A percentile compares a stretch with the other conserved stretches of the same genome.
phyloP scores from a whole-genome alignment of 2,113 vertebrate genomes.

The Lanius ludovicianus region DNA sequence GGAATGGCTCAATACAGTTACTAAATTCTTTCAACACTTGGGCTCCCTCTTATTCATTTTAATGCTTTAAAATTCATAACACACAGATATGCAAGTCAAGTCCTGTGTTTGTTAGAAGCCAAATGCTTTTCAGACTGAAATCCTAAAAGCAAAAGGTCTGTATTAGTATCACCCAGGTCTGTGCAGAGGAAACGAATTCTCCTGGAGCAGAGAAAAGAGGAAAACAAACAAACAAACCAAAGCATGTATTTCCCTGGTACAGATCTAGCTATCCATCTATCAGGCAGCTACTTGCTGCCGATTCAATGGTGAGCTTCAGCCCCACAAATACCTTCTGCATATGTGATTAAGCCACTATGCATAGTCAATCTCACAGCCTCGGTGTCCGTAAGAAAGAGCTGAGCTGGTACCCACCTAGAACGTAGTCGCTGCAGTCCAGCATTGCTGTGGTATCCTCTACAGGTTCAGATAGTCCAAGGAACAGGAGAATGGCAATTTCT shows the following conservation, averaged over 20 bases:
- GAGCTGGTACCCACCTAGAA: conserved; percentile 82
- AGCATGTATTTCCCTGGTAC: not conserved
- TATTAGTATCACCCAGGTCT: not conserved
- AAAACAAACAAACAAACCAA: not conserved
- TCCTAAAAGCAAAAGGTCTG: conserved; percentile 16
- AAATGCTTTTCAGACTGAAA: conserved; percentile 35
- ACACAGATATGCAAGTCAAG: not conserved
- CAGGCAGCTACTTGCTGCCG: conserved; percentile 45
- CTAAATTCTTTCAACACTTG: not conserved
- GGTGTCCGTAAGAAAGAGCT: conserved; percentile 72
- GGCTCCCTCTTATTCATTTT: not conserved
- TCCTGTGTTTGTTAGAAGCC: not conserved
- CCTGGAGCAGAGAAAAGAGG: not conserved
- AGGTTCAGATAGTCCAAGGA: conserved; percentile 70
- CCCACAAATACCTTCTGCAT: conserved; percentile 66
- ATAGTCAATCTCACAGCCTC: conserved; percentile 70
- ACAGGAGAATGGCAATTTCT: conserved; percentile 68
- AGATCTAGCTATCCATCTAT: not conserved
- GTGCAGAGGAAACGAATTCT: not conserved
- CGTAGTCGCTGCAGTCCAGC: conserved; percentile 84
- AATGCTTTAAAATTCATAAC: not conserved
- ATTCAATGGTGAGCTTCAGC: conserved; percentile 28
- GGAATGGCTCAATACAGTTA: not conserved
- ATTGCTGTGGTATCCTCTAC: conserved; percentile 77
- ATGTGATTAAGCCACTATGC: conserved; percentile 71